Percentiles rank a stretch among this genome's conserved stretches.
Evolutionary conservation across 1,140 invertebrate genomes (phyloP).

Genomic region (Macrotrachela quadricornifera): DNA sequence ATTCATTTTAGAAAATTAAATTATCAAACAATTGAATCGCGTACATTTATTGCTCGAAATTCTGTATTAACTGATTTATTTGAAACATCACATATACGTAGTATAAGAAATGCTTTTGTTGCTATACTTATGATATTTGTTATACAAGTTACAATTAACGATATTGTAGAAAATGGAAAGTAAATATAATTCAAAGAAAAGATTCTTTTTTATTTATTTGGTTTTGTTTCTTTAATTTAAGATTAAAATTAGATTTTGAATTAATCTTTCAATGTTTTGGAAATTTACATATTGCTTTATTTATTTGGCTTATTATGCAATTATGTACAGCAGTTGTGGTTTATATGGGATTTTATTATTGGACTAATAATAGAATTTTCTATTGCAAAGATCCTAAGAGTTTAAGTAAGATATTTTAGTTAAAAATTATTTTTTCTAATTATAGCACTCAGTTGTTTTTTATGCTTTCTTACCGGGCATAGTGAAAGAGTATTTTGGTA

Average conservation of each 20-base stretch:
- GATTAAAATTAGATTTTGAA: constrained; percentile 34
- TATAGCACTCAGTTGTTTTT: too few relatives aligned
- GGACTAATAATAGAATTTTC: too few relatives aligned
- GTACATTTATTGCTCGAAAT: constrained; percentile 1
- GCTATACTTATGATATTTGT: constrained; percentile 51
- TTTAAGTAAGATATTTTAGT: too few relatives aligned
- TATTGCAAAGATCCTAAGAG: too few relatives aligned
- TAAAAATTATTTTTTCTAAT: too few relatives aligned
- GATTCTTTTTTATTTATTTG: neutral
- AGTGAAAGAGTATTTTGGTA: too few relatives aligned
- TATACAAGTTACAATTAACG: constrained; percentile 46
- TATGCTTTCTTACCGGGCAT: too few relatives aligned
- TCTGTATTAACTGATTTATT: constrained; percentile 37
- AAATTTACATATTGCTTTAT: constrained; percentile 35
- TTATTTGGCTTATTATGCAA: constrained; percentile 38
- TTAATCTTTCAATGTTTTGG: constrained; percentile 36
- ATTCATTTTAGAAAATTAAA: too few relatives aligned
- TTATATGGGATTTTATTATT: constrained; percentile 12
- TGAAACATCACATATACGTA: constrained; percentile 51
- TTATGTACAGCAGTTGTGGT: constrained; percentile 29
- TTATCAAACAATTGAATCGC: neutral
- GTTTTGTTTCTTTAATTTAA: constrained; percentile 19
- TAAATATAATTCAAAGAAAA: constrained; percentile 30
- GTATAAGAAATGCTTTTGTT: constrained; percentile 62
- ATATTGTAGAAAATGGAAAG: constrained; percentile 49